Conservation (phyloP, 2,888 invertebrate genomes). For the Teinopalpus imperialis region DNA sequence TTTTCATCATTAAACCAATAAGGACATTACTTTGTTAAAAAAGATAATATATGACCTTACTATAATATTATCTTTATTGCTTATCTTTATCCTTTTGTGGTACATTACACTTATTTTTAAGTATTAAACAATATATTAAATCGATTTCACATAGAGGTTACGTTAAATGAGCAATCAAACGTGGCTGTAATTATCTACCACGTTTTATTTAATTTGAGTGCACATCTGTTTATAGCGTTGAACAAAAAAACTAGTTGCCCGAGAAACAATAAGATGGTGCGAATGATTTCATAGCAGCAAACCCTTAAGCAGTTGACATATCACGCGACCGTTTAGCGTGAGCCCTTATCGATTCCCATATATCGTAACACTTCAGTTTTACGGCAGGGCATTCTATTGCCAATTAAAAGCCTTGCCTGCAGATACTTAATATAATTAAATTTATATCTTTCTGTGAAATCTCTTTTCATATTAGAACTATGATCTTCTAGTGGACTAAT, state of each 20-base stretch:
- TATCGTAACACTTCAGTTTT: constrained; percentile 32
- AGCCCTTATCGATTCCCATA: constrained; percentile 39
- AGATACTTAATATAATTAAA: constrained; percentile 19
- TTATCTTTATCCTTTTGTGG: too few species aligned
- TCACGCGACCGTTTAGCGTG: constrained; percentile 60
- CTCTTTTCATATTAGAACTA: constrained; percentile 7
- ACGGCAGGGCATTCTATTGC: constrained; percentile 15
- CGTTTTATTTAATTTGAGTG: too few species aligned
- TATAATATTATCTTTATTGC: too few species aligned
- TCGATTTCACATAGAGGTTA: too few species aligned
- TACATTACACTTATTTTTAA: too few species aligned
- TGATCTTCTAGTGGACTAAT: constrained; percentile 1
- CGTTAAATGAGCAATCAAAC: too few species aligned
- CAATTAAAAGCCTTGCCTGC: constrained; percentile 23
- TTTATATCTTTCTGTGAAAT: constrained; percentile 14
- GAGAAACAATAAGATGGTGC: constrained; percentile 20
- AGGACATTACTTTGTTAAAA: too few species aligned
- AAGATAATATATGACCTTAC: too few species aligned
- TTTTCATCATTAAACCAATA: too few species aligned
- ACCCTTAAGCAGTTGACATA: constrained; percentile 49
- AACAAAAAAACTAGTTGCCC: constrained; percentile 9
- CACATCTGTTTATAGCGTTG: not conserved
- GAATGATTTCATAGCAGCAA: constrained; percentile 15
- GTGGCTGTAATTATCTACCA: too few species aligned
- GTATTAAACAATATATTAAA: too few species aligned